phyloP scores from a whole-genome alignment of 2,888 invertebrate genomes.

The Lamellibrachia satsuma region DNA sequence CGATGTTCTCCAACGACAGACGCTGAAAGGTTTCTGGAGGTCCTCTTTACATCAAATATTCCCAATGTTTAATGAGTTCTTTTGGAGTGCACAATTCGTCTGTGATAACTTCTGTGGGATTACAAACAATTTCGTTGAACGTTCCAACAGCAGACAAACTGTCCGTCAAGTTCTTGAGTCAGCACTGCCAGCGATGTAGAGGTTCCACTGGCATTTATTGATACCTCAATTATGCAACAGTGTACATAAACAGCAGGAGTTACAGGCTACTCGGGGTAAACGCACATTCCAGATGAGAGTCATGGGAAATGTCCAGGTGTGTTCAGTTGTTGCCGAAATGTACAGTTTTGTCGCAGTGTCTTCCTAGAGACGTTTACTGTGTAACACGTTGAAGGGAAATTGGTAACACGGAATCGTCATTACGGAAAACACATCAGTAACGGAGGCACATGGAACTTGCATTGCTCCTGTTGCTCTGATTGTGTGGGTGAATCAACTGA shows the following conservation, averaged over 20 bases:
- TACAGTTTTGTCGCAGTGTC: neutral
- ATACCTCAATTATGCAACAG: neutral
- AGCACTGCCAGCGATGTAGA: neutral
- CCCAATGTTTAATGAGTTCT: neutral
- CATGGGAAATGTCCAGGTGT: neutral
- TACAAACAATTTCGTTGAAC: neutral
- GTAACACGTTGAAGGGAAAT: neutral
- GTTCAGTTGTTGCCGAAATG: neutral
- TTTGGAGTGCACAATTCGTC: neutral
- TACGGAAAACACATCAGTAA: neutral
- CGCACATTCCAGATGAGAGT: neutral
- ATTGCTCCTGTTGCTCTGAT: neutral
- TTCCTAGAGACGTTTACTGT: neutral
- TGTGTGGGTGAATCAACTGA: too few species aligned
- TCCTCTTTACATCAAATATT: neutral
- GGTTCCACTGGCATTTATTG: neutral
- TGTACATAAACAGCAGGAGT: neutral
- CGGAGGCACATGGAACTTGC: neutral
- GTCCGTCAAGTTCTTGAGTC: neutral
- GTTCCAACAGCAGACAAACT: neutral
- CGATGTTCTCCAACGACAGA: neutral
- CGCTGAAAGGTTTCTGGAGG: neutral
- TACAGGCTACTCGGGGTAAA: neutral
- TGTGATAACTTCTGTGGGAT: neutral
- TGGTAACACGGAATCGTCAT: neutral